Conservation (phyloP, 2,113 vertebrate species). For the Neotragus moschatus region DNA sequence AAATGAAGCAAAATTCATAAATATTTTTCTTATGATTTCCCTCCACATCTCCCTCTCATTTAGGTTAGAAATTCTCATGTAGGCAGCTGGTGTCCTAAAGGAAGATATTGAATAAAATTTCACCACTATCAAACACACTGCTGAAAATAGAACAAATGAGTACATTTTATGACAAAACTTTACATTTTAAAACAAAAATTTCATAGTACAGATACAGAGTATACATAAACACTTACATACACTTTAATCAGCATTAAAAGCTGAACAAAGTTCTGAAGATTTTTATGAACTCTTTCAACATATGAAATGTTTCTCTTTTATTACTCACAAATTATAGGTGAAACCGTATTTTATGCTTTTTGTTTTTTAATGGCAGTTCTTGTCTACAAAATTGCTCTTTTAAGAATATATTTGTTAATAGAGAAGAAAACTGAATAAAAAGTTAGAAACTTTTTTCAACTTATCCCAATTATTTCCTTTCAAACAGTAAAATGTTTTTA, state of each 20-base stretch:
- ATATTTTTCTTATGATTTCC: conserved; percentile 25
- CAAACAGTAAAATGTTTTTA: conserved; percentile 2
- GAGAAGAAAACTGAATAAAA: conserved; percentile 10
- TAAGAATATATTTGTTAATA: conserved; percentile 21
- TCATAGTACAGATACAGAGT: neutral
- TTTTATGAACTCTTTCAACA: neutral
- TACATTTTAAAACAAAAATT: neutral
- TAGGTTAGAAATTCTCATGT: conserved; percentile 29
- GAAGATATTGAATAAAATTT: conserved; percentile 30
- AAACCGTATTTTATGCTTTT: neutral
- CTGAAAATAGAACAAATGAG: conserved; percentile 31
- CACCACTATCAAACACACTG: neutral
- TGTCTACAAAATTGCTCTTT: conserved; percentile 20
- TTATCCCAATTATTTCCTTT: neutral
- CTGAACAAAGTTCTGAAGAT: neutral
- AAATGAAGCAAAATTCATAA: conserved; percentile 1
- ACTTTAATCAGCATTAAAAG: conserved; percentile 13
- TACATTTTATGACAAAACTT: neutral
- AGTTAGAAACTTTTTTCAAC: neutral
- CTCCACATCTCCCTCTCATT: conserved; percentile 8
- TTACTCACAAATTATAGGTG: neutral
- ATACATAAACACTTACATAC: neutral
- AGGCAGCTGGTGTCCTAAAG: conserved; percentile 47
- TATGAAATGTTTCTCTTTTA: neutral
- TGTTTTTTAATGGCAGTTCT: neutral